phyloP scores from a whole-genome alignment of 2,888 invertebrate species.

The Sipha maydis region DNA sequence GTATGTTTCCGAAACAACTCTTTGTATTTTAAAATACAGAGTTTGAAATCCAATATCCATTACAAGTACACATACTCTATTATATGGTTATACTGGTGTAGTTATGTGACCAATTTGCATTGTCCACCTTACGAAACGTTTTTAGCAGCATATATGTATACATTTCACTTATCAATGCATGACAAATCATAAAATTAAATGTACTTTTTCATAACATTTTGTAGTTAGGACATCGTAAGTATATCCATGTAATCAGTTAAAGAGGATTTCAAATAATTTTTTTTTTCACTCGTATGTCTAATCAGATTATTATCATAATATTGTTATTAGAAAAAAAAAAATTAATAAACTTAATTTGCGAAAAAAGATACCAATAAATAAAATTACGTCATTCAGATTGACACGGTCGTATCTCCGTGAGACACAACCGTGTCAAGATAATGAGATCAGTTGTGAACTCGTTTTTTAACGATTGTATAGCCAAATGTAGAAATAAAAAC shows the following conservation, averaged over 20 bases:
- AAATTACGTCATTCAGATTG: no score
- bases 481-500: no score
- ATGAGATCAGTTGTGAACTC: no score
- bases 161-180: not conserved
- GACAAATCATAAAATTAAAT: slow-evolving; percentile 44
- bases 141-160: not conserved
- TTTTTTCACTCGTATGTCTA: no score
- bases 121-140: slow-evolving; percentile 22
- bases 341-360: no score
- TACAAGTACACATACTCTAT: not conserved
- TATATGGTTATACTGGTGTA: not conserved
- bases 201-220: slow-evolving; percentile 15
- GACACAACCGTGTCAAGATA: no score
- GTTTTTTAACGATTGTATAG: no score
- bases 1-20: not conserved
- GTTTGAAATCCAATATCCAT: not conserved
- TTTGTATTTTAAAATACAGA: slow-evolving; percentile 13
- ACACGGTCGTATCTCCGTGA: no score
- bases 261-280: not conserved
- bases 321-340: no score
- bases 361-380: no score
- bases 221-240: not conserved
- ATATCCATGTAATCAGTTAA: not conserved
- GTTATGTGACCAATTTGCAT: slow-evolving; percentile 37
- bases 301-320: no score